Evolutionary conservation across 2,113 vertebrate species (phyloP).

Genomic region (Cinclus mexicanus): DNA sequence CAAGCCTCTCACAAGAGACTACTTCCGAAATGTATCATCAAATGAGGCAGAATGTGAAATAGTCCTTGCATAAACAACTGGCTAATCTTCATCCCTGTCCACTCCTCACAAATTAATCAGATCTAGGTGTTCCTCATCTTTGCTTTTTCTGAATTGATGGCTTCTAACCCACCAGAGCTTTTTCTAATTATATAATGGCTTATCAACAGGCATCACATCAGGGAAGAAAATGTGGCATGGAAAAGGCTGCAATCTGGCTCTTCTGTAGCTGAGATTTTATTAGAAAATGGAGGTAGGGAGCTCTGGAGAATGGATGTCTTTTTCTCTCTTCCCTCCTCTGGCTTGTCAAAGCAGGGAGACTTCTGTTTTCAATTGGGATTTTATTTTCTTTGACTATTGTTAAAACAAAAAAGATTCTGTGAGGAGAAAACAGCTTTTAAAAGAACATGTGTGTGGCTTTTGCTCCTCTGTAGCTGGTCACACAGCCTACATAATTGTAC

Average conservation of each 20-base stretch:
- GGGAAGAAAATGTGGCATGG: neutral
- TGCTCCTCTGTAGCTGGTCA: neutral
- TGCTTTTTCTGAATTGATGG: neutral
- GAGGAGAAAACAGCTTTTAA: neutral
- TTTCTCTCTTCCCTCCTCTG: neutral
- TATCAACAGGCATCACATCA: neutral
- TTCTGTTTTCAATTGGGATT: conserved; percentile 38
- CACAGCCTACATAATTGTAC: neutral
- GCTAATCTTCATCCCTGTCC: neutral
- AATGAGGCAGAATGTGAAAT: neutral
- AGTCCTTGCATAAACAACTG: neutral
- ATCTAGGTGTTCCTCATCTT: neutral
- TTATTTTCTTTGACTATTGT: conserved; percentile 44
- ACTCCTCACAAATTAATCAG: neutral
- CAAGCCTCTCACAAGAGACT: neutral
- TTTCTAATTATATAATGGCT: neutral
- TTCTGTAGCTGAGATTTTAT: neutral
- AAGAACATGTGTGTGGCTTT: neutral
- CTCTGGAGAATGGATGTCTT: neutral
- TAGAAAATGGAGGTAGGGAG: neutral
- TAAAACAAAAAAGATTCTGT: conserved; percentile 19
- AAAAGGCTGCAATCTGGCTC: neutral
- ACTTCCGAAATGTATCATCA: neutral
- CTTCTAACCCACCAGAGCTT: neutral
- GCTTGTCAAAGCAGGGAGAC: neutral